Conservation (phyloP, 2,888 invertebrate genomes). For the Drosophila robusta region DNA sequence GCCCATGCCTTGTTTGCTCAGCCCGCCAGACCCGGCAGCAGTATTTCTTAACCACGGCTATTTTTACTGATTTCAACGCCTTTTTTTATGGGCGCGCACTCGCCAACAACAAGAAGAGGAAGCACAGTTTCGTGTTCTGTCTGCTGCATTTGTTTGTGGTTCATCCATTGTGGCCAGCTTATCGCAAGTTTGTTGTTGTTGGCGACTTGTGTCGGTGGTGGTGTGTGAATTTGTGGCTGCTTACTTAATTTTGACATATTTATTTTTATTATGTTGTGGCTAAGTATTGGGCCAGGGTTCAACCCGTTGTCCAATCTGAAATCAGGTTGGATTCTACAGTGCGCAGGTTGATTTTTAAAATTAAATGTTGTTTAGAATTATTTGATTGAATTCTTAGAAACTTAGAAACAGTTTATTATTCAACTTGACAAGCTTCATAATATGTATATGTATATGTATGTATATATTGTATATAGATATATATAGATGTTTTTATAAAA, state of each 20-base stretch:
- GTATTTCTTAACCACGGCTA: constrained; percentile 43
- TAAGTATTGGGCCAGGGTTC: constrained; percentile 33
- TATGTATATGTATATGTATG: too few species aligned
- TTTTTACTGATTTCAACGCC: constrained; percentile 73
- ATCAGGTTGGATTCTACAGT: not conserved
- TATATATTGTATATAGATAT: too few species aligned
- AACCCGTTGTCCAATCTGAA: not conserved
- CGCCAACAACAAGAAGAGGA: constrained; percentile 18
- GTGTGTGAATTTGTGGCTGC: constrained; percentile 65
- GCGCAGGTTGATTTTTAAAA: not conserved
- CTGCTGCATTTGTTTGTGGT: constrained; percentile 22
- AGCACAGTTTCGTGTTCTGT: constrained; percentile 30
- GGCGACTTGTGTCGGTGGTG: constrained; percentile 10
- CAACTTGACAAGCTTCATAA: too few species aligned
- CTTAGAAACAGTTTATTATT: too few species aligned
- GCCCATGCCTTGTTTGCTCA: constrained; percentile 42
- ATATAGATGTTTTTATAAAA: too few species aligned
- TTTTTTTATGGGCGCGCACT: constrained; percentile 59
- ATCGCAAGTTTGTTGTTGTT: constrained; percentile 52
- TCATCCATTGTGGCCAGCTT: constrained; percentile 41
- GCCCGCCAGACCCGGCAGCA: constrained; percentile 16
- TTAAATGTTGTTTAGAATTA: not conserved
- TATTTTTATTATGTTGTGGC: constrained; percentile 65
- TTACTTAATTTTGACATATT: constrained; percentile 80
- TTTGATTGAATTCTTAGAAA: not conserved